A percentile compares a stretch with the other conserved stretches of the same genome.
Evolutionary conservation across 2,888 invertebrate genomes (phyloP).

Genomic region (Coelopa pilipes): DNA sequence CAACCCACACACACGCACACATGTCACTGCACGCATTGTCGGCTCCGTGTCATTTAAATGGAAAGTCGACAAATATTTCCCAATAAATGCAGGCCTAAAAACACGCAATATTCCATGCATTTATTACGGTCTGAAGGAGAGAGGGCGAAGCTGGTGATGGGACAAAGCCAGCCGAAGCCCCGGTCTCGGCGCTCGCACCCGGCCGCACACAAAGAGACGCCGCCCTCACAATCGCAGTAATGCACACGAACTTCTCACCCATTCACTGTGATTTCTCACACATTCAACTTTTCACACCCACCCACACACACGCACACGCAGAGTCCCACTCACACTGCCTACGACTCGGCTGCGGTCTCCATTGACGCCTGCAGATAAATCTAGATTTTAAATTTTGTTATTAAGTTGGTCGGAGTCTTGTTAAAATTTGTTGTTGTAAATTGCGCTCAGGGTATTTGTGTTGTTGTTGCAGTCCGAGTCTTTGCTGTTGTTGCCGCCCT

Average conservation of each 20-base stretch:
- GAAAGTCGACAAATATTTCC: slow-evolving; percentile 23
- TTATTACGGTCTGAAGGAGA: not conserved
- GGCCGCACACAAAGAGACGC: not conserved
- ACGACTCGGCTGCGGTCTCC: too few species aligned
- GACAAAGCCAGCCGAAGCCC: too few species aligned
- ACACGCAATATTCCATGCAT: slow-evolving; percentile 24
- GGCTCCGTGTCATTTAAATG: slow-evolving; percentile 2
- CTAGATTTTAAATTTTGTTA: slow-evolving; percentile 6
- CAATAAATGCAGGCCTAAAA: slow-evolving; percentile 23
- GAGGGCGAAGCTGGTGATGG: too few species aligned
- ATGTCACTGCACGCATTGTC: not conserved
- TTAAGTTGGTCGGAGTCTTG: not conserved
- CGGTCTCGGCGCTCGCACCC: not conserved
- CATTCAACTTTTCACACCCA: not conserved
- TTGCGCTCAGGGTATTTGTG: not conserved
- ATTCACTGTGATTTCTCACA: too few species aligned
- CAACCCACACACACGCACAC: not conserved
- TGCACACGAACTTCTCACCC: too few species aligned
- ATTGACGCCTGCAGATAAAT: not conserved
- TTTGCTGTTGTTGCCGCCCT: not conserved
- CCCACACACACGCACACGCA: not conserved
- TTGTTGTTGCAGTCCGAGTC: not conserved
- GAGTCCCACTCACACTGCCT: not conserved
- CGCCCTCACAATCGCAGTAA: not conserved
- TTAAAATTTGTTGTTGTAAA: slow-evolving; percentile 2